Evolutionary conservation across 2,113 vertebrate genomes (phyloP), one percentile per base, ranked within the genome.

Genomic region (Cyprinodon variegatus): DNA sequence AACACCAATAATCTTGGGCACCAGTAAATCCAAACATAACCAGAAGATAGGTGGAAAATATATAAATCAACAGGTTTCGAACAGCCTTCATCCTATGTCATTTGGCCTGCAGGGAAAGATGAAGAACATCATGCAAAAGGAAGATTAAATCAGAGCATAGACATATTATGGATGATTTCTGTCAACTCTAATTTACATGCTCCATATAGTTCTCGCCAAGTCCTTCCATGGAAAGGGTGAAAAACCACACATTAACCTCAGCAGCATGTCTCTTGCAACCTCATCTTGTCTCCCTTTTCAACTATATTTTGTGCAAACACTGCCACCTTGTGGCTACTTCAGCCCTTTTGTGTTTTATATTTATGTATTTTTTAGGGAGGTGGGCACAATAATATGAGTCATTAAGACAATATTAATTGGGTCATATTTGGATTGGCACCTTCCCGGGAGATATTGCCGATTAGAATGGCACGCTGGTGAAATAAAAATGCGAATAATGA

Each of bases 61-160:
- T 98, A 96, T 98, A 99, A 99, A 99, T 99, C 98, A 99, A 96
- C 96, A 99, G 96, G 96, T 98, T 99, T 96, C 97, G 97, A 97
- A 99, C 95, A 98, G 98, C 98, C 98, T 98, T 99, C 98, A 99
- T 99, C 98, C 98, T 99, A 99, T 99, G 98, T 97, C 98, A 99
- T 99, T 99, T 97, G 98, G 97, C 98, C 98, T 99, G 96, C 89
- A 95, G 92, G 84, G 83, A 91, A 82, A 94, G 94, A 96, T 92
- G 90, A 92, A 91, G 94, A 96, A 94, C 89, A 90, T 94, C 95
- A 94, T 62, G 90, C 80, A 76, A 65, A 72, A 57, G 37, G 65
- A 2, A 71, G 70, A 73, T 82, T 36, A 63, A 74, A 80, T 69
- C 72, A 80, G 37, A 68, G 64, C 29, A 83, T 65, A 88, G 63